phyloP scores from a whole-genome alignment of 2,888 invertebrate genomes.

The Coelopa pilipes region DNA sequence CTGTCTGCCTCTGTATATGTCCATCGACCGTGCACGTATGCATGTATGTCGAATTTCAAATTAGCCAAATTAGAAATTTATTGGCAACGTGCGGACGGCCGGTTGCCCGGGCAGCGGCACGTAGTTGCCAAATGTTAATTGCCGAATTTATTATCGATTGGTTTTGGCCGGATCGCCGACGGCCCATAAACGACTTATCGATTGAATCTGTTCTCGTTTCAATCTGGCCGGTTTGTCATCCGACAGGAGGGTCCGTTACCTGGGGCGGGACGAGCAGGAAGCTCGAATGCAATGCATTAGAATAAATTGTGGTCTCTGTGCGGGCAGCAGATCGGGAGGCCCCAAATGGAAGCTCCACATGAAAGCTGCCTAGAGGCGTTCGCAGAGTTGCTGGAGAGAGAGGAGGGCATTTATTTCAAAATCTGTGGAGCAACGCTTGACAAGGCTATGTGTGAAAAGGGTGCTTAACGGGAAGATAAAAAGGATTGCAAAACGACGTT shows the following conservation, averaged over 20 bases:
- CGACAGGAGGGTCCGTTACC: too few species aligned
- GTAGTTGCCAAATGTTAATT: slow-evolving; percentile 22
- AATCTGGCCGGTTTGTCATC: neutral
- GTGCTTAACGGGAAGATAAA: too few species aligned
- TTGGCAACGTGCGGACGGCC: slow-evolving; percentile 19
- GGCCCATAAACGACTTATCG: slow-evolving; percentile 1
- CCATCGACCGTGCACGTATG: too few species aligned
- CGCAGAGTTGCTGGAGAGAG: too few species aligned
- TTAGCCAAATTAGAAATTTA: slow-evolving; percentile 38
- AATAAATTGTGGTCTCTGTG: neutral
- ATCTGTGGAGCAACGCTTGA: too few species aligned
- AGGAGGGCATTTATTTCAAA: too few species aligned
- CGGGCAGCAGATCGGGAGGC: too few species aligned
- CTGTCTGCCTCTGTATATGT: too few species aligned
- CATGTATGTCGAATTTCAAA: slow-evolving; percentile 30
- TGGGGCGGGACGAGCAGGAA: neutral
- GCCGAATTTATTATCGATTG: slow-evolving; percentile 35
- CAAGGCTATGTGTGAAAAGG: too few species aligned
- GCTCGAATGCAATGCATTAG: slow-evolving; percentile 7
- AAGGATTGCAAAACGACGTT: too few species aligned
- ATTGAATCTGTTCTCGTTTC: slow-evolving; percentile 5
- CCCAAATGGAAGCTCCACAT: too few species aligned
- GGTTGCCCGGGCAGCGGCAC: neutral
- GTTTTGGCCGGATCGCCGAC: slow-evolving; percentile 4
- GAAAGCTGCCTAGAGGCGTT: too few species aligned